These are phyloP conservation scores for Alsophila aescularia DNA, from an alignment of 2,888 invertebrate genomes.

Conservation along the genomic window DNA sequence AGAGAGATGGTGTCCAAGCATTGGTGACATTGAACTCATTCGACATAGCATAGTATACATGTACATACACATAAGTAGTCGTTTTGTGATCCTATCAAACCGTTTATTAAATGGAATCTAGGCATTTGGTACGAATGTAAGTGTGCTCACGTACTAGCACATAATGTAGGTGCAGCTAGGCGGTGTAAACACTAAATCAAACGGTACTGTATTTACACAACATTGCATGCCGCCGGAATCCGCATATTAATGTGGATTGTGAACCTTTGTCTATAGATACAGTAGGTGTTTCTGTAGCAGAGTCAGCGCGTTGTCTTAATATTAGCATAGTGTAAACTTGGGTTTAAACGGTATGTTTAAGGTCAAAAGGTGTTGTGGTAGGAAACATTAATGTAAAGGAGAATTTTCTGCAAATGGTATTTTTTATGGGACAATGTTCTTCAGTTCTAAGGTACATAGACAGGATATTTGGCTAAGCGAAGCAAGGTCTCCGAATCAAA, in stretches of 20 bases:
- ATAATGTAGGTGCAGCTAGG: conserved; percentile 31
- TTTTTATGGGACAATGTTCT: too few species aligned
- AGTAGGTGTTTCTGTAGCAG: neutral
- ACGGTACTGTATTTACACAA: conserved; percentile 57
- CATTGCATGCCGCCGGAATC: conserved; percentile 47
- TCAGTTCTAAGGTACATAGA: too few species aligned
- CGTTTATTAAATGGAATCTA: conserved; percentile 22
- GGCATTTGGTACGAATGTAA: conserved; percentile 11
- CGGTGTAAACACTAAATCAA: conserved; percentile 59
- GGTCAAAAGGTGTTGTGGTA: too few species aligned
- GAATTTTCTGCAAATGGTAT: too few species aligned
- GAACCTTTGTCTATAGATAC: conserved; percentile 21
- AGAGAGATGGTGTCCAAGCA: too few species aligned
- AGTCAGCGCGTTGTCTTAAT: neutral
- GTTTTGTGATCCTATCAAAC: conserved; percentile 1
- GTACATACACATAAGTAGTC: too few species aligned
- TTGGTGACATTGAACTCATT: too few species aligned
- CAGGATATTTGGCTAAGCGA: too few species aligned
- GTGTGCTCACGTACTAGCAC: conserved; percentile 27
- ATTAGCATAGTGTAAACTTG: neutral
- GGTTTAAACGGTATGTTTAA: neutral
- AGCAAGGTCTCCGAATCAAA: too few species aligned
- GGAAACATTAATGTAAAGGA: too few species aligned
- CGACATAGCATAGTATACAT: too few species aligned
- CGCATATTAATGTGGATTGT: conserved; percentile 58